These are phyloP conservation scores for Rhagoletis pomonella DNA, from an alignment of 1,140 invertebrate species.

Conservation along the genomic window DNA sequence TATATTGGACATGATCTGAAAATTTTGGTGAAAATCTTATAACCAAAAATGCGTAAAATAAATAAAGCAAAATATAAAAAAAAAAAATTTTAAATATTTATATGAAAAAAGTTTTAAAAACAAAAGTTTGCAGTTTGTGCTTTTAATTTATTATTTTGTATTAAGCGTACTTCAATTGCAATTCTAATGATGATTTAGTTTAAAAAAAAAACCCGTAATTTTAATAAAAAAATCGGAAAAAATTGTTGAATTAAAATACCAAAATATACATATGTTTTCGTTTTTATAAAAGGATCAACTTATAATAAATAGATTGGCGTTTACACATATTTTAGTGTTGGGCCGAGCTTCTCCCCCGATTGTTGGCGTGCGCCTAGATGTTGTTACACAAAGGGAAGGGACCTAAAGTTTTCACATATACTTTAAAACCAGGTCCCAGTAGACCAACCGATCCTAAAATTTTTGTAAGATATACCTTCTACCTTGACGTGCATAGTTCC, in stretches of 20 bases:
- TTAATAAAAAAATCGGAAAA: constrained; percentile 35
- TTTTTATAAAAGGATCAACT: no score
- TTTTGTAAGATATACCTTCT: no score
- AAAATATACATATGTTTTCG: no score
- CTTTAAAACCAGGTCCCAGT: no score
- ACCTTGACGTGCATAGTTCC: no score
- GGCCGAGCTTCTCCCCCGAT: no score
- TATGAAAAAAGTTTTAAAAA: constrained; percentile 45
- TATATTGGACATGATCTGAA: background rate
- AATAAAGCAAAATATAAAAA: background rate
- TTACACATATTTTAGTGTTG: no score
- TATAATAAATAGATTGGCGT: no score
- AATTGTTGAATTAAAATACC: constrained; percentile 16
- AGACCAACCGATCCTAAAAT: no score
- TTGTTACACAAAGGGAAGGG: no score
- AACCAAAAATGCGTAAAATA: constrained; percentile 18
- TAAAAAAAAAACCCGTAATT: background rate
- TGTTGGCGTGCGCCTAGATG: no score
- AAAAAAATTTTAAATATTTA: background rate
- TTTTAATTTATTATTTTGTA: constrained; percentile 54
- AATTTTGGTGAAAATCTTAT: constrained; percentile 6
- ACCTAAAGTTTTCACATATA: no score
- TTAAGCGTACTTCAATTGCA: constrained; percentile 10
- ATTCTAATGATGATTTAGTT: constrained; percentile 38
- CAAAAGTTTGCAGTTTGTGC: constrained; percentile 23